Evolutionary conservation across 2,797 vertebrate genomes (phyloP), one percentile per base, ranked within the genome.

Genomic region (Semotilus atromaculatus): DNA sequence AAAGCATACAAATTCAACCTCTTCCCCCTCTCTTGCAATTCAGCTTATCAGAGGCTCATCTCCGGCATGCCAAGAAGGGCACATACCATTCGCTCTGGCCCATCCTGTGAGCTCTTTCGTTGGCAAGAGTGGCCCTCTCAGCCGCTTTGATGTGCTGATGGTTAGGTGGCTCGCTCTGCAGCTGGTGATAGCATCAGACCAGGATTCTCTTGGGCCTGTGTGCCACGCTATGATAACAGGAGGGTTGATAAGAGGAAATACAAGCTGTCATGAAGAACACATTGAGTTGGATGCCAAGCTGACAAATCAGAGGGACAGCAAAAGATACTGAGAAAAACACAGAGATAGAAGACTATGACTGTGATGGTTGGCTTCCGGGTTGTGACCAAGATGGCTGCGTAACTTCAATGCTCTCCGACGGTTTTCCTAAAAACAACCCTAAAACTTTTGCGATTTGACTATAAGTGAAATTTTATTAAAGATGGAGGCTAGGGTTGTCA

Each of bases 121-220:
- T 80, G 70, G 51, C 58, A 88, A 83, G 71, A 51, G 18, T 43
- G 45, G 83, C 88, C 80, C 77, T 86, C 80, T 85, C 91, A 73
- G 74, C 68, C 60, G 86, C 87, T 90, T 90, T 87, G 91, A 91
- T 91, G 89, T 90, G 31, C 83, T 86, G 84, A 88, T 85, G 91
- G 90, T 90, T 88, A 84, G 51, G 88, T 91, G 89, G 90, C 90
- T 90, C 93, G 93, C 93, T 91, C 91, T 93, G 91, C 92, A 93
- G 91, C 91, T 93, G 92, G 89, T 90, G 94, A 95, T 95, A 94
- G 86, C 86, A 95, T 94, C 92, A 90, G 88, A 91, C 74, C 90
- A 86, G 85, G 87, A 53, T 77, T 79, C 86, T 88, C 86, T 68
- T 67, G 82, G 85, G 84, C 86, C 80, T 92, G 92, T 94, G 92